These are phyloP conservation scores for Diachasmimorpha longicaudata DNA, from an alignment of 1,140 invertebrate species.

Conservation along the genomic window DNA sequence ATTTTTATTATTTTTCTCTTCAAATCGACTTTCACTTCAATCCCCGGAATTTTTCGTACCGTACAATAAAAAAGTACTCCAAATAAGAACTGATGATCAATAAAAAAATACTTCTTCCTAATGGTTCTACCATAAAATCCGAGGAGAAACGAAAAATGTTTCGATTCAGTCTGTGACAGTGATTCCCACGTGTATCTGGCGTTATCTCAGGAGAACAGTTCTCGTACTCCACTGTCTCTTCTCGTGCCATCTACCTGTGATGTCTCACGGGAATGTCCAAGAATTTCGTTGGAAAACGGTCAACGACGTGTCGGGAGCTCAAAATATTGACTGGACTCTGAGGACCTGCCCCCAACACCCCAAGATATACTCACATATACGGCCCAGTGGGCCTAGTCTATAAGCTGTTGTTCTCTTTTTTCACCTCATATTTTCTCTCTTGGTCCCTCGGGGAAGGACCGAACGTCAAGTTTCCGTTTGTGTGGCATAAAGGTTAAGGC, in stretches of 20 bases:
- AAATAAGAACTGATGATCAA: not conserved
- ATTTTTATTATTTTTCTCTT: no score
- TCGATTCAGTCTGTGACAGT: not conserved
- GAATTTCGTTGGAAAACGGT: slow-evolving; percentile 37
- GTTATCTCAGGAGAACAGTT: slow-evolving; percentile 12
- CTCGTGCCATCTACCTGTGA: slow-evolving; percentile 33
- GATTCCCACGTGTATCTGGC: not conserved
- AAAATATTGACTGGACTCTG: slow-evolving; percentile 51
- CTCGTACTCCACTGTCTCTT: slow-evolving; percentile 22
- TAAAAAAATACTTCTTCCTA: not conserved
- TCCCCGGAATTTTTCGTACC: no score
- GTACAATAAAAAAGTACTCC: no score
- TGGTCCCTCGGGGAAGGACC: slow-evolving; percentile 34
- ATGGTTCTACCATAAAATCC: not conserved
- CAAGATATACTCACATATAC: slow-evolving; percentile 11
- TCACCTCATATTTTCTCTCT: slow-evolving; percentile 14
- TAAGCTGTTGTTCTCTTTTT: slow-evolving; percentile 3
- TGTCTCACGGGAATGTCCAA: slow-evolving; percentile 12
- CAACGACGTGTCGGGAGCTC: slow-evolving; percentile 37
- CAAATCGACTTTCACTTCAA: no score
- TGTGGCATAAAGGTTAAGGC: not conserved
- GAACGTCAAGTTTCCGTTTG: not conserved
- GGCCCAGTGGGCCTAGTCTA: not conserved
- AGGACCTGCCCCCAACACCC: not conserved
- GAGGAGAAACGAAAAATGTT: not conserved